Conservation (phyloP, 2,888 invertebrate species). For the Brachypalpus laphriformis region DNA sequence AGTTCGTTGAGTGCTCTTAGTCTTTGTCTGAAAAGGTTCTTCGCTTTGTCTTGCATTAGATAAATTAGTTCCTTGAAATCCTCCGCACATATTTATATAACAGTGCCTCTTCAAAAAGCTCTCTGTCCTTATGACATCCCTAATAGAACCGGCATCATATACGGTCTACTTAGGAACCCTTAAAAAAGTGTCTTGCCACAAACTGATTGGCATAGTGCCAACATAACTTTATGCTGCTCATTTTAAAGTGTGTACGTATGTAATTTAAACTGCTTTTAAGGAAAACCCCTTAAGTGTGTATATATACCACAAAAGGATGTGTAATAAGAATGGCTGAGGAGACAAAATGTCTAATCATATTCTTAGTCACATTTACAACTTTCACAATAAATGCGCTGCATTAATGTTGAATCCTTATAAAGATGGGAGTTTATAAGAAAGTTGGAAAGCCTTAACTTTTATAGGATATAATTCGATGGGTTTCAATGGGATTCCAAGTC, state of each 20-base stretch:
- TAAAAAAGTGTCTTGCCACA: slow-evolving; percentile 33
- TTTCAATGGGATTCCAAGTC: not conserved
- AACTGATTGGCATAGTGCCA: slow-evolving; percentile 63
- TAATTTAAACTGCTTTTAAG: slow-evolving; percentile 66
- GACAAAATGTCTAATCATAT: slow-evolving; percentile 70
- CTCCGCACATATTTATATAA: slow-evolving; percentile 44
- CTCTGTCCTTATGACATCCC: slow-evolving; percentile 17
- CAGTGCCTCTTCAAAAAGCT: not conserved
- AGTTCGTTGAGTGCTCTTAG: slow-evolving; percentile 34
- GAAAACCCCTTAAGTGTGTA: slow-evolving; percentile 57
- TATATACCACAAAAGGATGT: slow-evolving; percentile 46
- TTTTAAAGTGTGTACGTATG: slow-evolving; percentile 28
- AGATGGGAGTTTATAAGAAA: not conserved
- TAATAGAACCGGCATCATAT: slow-evolving; percentile 22
- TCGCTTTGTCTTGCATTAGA: slow-evolving; percentile 49
- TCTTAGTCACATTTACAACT: slow-evolving; percentile 19
- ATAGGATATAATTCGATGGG: not conserved
- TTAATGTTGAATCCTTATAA: slow-evolving; percentile 2
- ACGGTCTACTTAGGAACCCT: slow-evolving; percentile 14
- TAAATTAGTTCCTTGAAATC: slow-evolving; percentile 52
- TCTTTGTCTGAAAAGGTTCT: slow-evolving; percentile 54
- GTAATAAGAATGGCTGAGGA: slow-evolving; percentile 49
- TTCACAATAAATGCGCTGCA: not conserved
- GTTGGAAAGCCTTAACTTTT: not conserved
- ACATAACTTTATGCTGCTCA: slow-evolving; percentile 56